Base-by-base conservation (phyloP, 2,113 vertebrate genomes). In the Oostethus manadensis region DNA sequence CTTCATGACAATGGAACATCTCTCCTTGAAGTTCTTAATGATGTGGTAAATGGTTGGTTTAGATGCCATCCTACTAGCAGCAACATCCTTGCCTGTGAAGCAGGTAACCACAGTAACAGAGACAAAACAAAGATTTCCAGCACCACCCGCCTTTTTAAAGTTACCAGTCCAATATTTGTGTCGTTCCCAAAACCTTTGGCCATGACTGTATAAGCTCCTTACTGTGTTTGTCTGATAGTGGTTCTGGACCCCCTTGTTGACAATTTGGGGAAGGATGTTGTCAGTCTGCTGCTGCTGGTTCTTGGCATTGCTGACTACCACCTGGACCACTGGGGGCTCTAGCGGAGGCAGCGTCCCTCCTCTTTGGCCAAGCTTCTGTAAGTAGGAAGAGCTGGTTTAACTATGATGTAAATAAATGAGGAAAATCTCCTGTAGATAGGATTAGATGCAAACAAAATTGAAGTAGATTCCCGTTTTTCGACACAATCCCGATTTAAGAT, bases 301-400 rank as follows among this genome's bases (percentile, higher is more conserved):
- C 68, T 90, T 93, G 74, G 90, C 75, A 73, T 88, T 58, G 56
- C 79, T 89, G 77, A 91, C 80, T 76, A 91, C 76, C 72, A 87
- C 87, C 68, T 92, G 89, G 79, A 90, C 93, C 60, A 84, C 84
- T 0, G 89, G 91, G 38, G 88, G 78, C 48, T 94, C 92, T 62
- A 92, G 85, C 60, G 89, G 91, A 58, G 92, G 90, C 73, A 93
- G 71, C 13, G 89, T 88, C 48, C 87, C 85, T 38, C 88, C 72
- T 53, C 74, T 79, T 43, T 78, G 72, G 33, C 73, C 85, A 68
- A 86, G 71, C 72, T 83, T 94, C 95, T 98, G 70, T 0, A 82
- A 79, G 62, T 51, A 51, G 73, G 29, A 45, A 61, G 1, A 11
- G 13, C 63, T 7, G 4, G 1, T 11, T 70, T 64, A 2, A 55